phyloP scores from a whole-genome alignment of 2,113 vertebrate genomes.

The Natator depressus region DNA sequence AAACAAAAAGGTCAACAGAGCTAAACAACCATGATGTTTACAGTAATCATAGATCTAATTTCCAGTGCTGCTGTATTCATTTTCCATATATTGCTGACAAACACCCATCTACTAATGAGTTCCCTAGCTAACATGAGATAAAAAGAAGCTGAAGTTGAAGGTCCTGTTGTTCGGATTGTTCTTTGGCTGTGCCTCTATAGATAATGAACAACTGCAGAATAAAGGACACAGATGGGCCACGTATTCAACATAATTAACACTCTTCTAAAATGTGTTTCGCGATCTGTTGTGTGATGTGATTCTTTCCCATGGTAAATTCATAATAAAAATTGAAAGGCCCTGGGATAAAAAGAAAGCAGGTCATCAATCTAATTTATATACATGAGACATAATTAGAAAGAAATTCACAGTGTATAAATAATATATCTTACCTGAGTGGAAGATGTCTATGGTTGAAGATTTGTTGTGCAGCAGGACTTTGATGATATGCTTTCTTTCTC shows the following conservation, averaged over 20 bases:
- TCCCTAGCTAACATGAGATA: neutral
- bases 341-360: accelerated
- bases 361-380: neutral
- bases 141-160: neutral
- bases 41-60: neutral
- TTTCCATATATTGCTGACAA: neutral
- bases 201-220: neutral
- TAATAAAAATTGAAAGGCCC: neutral
- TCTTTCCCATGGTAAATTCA: neutral
- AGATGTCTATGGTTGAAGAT: neutral
- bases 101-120: neutral
- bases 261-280: neutral
- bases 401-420: neutral
- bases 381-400: neutral
- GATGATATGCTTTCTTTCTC: neutral
- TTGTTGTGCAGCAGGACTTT: neutral
- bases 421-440: neutral
- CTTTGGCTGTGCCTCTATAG: neutral
- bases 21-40: neutral
- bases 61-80: neutral
- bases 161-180: neutral
- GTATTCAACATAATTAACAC: neutral
- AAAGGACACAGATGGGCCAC: neutral
- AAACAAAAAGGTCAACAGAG: neutral
- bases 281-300: neutral